These are phyloP conservation scores for Morpho deidamia DNA, from an alignment of 2,888 invertebrate genomes.

Conservation along the genomic window DNA sequence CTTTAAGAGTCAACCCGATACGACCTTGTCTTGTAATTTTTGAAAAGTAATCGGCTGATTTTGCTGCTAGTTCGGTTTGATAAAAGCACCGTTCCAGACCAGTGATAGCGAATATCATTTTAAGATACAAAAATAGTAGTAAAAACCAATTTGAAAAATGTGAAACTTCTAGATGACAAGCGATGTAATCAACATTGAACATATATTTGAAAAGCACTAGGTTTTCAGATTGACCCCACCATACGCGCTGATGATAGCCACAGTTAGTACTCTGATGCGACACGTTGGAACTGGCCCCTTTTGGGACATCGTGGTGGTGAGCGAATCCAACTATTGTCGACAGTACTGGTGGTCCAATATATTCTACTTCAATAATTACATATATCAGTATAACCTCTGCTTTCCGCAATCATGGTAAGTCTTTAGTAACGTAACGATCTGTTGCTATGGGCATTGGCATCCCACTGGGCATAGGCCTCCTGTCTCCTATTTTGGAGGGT, in stretches of 20 bases:
- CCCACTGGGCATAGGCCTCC: no score
- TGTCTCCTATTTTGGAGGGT: no score
- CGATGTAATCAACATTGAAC: no score
- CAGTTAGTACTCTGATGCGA: constrained; percentile 52
- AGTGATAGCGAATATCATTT: neutral
- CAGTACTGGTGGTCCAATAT: constrained; percentile 70
- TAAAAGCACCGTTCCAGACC: neutral
- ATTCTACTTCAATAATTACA: constrained; percentile 65
- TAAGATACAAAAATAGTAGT: neutral
- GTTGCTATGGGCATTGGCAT: no score
- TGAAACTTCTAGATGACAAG: no score
- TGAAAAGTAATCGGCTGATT: no score
- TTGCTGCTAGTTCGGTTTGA: no score
- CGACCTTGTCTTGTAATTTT: no score
- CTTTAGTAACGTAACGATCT: no score
- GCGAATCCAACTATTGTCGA: constrained; percentile 51
- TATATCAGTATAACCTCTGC: constrained; percentile 46
- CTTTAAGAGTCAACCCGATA: no score
- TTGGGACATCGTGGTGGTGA: constrained; percentile 49
- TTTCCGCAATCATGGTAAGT: constrained; percentile 58
- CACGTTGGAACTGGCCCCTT: constrained; percentile 52
- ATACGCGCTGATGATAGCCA: constrained; percentile 53
- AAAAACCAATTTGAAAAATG: no score
- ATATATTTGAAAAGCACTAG: no score
- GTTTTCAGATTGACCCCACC: constrained; percentile 52